phyloP scores from a whole-genome alignment of 1,140 invertebrate species.

The Aphidius gifuensis region DNA sequence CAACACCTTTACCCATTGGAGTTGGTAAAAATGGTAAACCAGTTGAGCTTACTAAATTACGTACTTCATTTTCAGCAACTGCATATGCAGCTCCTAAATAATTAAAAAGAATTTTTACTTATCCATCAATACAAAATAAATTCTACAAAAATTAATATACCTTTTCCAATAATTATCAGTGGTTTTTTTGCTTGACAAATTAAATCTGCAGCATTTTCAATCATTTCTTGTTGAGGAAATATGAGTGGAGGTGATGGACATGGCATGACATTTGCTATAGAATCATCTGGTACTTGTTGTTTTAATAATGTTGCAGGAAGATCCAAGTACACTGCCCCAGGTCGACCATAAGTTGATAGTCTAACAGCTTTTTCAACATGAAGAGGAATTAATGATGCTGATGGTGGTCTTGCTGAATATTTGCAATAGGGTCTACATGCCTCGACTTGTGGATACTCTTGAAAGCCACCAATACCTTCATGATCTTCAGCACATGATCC shows the following conservation, averaged over 20 bases:
- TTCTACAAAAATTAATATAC: constrained; percentile 39
- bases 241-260: constrained; percentile 65
- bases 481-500: constrained; percentile 88
- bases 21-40: constrained; percentile 88
- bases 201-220: constrained; percentile 68
- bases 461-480: constrained; percentile 91
- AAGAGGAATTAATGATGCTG: constrained; percentile 75
- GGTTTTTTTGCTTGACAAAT: constrained; percentile 74
- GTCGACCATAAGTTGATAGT: constrained; percentile 79
- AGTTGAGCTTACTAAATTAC: constrained; percentile 67
- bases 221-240: constrained; percentile 65
- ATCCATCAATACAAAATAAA: neutral
- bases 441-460: constrained; percentile 92
- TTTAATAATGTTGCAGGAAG: constrained; percentile 80
- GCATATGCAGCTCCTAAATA: constrained; percentile 74
- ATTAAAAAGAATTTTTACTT: neutral
- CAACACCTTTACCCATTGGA: constrained; percentile 95
- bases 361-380: constrained; percentile 92
- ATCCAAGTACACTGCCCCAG: constrained; percentile 84
- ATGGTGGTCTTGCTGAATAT: constrained; percentile 84
- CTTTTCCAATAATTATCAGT: constrained; percentile 91
- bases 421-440: constrained; percentile 81
- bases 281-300: constrained; percentile 49
- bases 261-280: constrained; percentile 45
- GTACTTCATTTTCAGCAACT: constrained; percentile 69